Evolutionary conservation across 2,888 invertebrate species (phyloP).

Genomic region (Halocaridina rubra): DNA sequence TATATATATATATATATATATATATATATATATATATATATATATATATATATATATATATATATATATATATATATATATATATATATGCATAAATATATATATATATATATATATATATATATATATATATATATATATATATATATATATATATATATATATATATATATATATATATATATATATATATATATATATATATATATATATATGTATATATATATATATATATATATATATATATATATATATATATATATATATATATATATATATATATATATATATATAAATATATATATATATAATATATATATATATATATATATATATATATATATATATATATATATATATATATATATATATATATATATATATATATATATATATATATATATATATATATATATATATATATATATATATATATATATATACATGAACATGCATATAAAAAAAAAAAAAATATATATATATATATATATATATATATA

Average conservation of each 20-base stretch:
- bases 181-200: slow-evolving; percentile 7
- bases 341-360: background rate
- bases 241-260: background rate
- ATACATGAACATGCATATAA: background rate
- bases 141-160: background rate
- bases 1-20: background rate
- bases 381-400: background rate
- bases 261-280: background rate
- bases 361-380: background rate
- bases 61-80: background rate
- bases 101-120: background rate
- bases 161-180: background rate
- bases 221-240: background rate
- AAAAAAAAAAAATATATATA: background rate
- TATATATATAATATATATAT: background rate
- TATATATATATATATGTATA: background rate
- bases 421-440: background rate
- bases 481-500: background rate
- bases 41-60: background rate
- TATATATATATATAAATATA: slow-evolving; percentile 15
- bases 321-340: background rate
- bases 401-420: background rate
- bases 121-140: background rate
- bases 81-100: background rate
- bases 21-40: background rate